A percentile compares a stretch with the other conserved stretches of the same genome.
phyloP scores from a whole-genome alignment of 2,888 invertebrate genomes.

The Aspidapion aeneum region DNA sequence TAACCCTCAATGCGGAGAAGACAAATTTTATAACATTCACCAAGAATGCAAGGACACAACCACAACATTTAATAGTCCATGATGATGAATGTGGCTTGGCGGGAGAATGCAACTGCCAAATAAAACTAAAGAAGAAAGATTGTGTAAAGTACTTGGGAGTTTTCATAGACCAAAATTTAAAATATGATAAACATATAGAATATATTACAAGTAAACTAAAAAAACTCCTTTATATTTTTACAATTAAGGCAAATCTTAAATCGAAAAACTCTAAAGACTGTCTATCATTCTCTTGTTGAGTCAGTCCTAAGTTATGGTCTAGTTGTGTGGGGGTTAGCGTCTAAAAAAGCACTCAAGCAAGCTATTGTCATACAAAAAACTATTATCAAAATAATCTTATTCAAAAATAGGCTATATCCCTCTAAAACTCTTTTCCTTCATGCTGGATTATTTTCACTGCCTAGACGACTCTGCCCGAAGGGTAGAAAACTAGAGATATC shows the following conservation, averaged over 20 bases:
- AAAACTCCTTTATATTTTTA: neutral
- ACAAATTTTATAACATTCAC: neutral
- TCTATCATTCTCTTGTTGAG: neutral
- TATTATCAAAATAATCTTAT: neutral
- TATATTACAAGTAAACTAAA: neutral
- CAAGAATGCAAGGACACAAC: neutral
- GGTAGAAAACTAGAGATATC: too few relatives aligned
- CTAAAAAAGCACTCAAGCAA: neutral
- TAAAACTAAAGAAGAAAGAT: neutral
- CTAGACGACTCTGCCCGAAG: too few relatives aligned
- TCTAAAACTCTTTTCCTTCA: neutral
- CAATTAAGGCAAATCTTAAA: neutral
- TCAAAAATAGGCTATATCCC: neutral
- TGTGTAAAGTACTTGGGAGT: neutral
- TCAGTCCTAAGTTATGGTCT: neutral
- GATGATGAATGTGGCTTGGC: too few relatives aligned
- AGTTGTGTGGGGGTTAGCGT: neutral
- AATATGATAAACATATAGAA: neutral
- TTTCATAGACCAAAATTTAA: neutral
- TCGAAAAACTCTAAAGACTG: neutral
- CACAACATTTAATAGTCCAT: neutral
- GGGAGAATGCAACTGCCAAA: neutral
- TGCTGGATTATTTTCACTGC: neutral
- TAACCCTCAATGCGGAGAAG: neutral
- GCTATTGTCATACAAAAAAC: neutral